A percentile compares a stretch with the other conserved stretches of the same genome.
Conservation (phyloP, 2,113 vertebrate species). For the Nothobranchius kuhntae region DNA sequence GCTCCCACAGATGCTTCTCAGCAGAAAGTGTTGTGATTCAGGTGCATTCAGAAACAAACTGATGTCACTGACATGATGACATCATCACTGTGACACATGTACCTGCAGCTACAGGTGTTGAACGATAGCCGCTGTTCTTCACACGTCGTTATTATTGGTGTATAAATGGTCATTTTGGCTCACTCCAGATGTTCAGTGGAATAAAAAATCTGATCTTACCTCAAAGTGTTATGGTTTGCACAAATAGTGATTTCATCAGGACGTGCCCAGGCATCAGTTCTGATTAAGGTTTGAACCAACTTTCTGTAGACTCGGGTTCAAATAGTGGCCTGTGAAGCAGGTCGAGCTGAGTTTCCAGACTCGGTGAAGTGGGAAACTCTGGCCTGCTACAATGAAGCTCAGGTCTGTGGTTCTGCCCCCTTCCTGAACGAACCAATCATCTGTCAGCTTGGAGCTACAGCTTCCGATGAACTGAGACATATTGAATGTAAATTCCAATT, state of each 20-base stretch:
- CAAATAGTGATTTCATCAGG: no score
- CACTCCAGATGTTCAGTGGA: no score
- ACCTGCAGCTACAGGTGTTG: background rate
- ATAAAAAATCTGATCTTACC: no score
- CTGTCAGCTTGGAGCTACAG: slow-evolving; percentile 8
- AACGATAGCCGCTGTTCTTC: background rate
- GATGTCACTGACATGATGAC: background rate
- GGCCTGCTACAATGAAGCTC: slow-evolving; percentile 19
- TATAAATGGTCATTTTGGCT: no score
- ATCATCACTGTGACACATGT: background rate
- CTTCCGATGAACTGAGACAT: slow-evolving; percentile 17
- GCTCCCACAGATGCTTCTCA: no score
- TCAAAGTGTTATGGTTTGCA: no score
- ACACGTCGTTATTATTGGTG: background rate
- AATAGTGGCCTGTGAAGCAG: no score
- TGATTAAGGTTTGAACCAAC: no score
- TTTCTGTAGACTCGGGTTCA: background rate
- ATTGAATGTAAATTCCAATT: slow-evolving; percentile 53
- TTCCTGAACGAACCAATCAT: slow-evolving; percentile 13
- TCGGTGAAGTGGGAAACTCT: background rate
- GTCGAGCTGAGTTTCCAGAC: background rate
- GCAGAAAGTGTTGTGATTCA: no score
- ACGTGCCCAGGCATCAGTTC: no score
- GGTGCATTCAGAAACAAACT: background rate
- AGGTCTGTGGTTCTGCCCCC: slow-evolving; percentile 5